Evolutionary conservation across 1,140 invertebrate genomes (phyloP), one percentile per base, ranked within the genome.

Genomic region (Potamilus streckersoni): DNA sequence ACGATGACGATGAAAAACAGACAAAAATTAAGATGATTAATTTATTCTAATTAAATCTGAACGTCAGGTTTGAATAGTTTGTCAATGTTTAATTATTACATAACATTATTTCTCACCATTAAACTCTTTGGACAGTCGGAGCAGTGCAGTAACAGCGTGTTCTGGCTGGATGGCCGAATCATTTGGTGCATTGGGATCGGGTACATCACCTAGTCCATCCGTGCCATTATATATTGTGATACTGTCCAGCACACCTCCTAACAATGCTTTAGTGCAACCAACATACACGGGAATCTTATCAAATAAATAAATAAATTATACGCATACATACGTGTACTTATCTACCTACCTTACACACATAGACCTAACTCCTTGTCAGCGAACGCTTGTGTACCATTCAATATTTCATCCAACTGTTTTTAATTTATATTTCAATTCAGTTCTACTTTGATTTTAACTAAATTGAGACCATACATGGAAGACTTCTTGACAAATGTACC

Each of bases 171-270:
- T 71, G 17, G 78, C 17, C 17, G 67, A 70, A 1, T 55, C 23
- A 69, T 82, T 73, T 16, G 83, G 82, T 61, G 80, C 68, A 0
- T 85, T 75, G 20, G 88, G 88, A 55, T 89, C 79, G 74, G 85
- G 87, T n/a, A 77, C 80, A 55, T 86, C 93, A 0, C 93, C 93
- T 81, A 95, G 93, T 14, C 94, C 94, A 89, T 95, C 93, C 11
- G 76, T 79, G 0, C 94, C 94, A 87, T 93, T 91, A 38, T 82
- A 78, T n/a, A 69, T 17, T 80, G 64, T 71, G 27, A 31, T 31
- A 68, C 76, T 74, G 74, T 71, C 77, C 74, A 79, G 63, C 76
- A 83, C 81, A 77, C 83, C 81, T 66, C 85, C 84, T 20, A 93
- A 83, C 15, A 94, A 79, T 16, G 92, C 84, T 14, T 91, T 88